Percentiles rank a stretch among this genome's conserved stretches.
Evolutionary conservation across 2,888 invertebrate genomes (phyloP).

Genomic region (Mesorhabditis sp.): DNA sequence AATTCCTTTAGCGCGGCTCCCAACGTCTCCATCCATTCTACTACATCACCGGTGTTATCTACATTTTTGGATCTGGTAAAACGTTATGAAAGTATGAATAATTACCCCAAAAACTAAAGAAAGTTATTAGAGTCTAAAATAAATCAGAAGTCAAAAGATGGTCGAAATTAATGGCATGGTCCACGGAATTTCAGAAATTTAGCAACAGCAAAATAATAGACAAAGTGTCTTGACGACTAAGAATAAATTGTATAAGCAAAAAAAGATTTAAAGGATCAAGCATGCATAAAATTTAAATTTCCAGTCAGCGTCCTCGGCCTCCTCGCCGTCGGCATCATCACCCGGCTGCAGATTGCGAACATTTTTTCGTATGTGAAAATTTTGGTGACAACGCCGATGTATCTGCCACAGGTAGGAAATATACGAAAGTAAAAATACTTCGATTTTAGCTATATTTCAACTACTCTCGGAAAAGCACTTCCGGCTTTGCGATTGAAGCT

Average conservation of each 20-base stretch:
- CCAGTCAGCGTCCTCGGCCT: constrained; percentile 21
- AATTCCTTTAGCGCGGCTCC: too few relatives aligned
- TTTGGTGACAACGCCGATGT: constrained; percentile 90
- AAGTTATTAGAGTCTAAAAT: too few relatives aligned
- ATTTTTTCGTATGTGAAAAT: constrained; percentile 93
- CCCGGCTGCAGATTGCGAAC: constrained; percentile 87
- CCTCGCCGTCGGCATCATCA: constrained; percentile 65
- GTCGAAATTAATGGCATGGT: too few relatives aligned
- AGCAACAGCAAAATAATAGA: too few relatives aligned
- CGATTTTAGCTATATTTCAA: constrained; percentile 83
- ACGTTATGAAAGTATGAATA: too few relatives aligned
- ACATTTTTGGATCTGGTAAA: not conserved
- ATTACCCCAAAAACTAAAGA: too few relatives aligned
- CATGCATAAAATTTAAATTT: not conserved
- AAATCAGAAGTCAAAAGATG: too few relatives aligned
- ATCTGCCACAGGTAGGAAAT: constrained; percentile 81
- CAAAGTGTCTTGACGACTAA: too few relatives aligned
- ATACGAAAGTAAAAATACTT: not conserved
- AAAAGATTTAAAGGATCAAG: too few relatives aligned
- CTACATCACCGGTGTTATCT: not conserved
- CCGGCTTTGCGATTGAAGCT: constrained; percentile 97
- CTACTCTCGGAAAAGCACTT: constrained; percentile 87
- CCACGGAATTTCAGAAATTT: too few relatives aligned
- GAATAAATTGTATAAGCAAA: too few relatives aligned
- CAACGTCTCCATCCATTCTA: not conserved